phyloP scores from a whole-genome alignment of 2,113 vertebrate species.

The Gallinago media region DNA sequence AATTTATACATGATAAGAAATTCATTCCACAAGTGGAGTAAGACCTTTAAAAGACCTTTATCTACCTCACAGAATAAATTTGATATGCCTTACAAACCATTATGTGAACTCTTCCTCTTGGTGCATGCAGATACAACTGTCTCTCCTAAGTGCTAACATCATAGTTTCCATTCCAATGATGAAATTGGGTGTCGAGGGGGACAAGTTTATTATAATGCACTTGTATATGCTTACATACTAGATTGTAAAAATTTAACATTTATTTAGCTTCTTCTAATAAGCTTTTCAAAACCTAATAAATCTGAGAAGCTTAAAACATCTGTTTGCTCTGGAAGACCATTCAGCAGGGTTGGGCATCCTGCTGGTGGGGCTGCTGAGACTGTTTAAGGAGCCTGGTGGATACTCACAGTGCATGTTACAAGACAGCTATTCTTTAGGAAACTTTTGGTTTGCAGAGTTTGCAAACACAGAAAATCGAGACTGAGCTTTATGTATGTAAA shows the following conservation, averaged over 20 bases:
- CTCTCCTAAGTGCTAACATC: constrained; percentile 50
- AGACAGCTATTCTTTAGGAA: neutral
- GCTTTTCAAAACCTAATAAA: constrained; percentile 62
- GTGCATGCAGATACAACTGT: constrained; percentile 67
- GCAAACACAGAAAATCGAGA: neutral
- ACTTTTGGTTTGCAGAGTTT: neutral
- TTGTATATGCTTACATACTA: constrained; percentile 65
- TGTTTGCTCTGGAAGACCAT: constrained; percentile 44
- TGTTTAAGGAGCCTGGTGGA: neutral
- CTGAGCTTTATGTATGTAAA: neutral
- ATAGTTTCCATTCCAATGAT: constrained; percentile 71
- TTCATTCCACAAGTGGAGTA: constrained; percentile 81
- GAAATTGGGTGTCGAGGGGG: constrained; percentile 44
- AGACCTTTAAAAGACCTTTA: constrained; percentile 84
- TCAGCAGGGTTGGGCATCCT: neutral
- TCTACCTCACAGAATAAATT: constrained; percentile 77
- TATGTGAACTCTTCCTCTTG: constrained; percentile 67
- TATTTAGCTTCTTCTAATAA: constrained; percentile 64
- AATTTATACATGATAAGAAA: constrained; percentile 78
- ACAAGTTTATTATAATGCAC: constrained; percentile 64
- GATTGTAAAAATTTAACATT: constrained; percentile 61
- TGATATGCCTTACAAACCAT: constrained; percentile 77
- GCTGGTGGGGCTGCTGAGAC: constrained; percentile 10
- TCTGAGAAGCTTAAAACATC: constrained; percentile 46
- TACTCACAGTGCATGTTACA: neutral